phyloP scores from a whole-genome alignment of 2,888 invertebrate species.

The Cantharis rufa region DNA sequence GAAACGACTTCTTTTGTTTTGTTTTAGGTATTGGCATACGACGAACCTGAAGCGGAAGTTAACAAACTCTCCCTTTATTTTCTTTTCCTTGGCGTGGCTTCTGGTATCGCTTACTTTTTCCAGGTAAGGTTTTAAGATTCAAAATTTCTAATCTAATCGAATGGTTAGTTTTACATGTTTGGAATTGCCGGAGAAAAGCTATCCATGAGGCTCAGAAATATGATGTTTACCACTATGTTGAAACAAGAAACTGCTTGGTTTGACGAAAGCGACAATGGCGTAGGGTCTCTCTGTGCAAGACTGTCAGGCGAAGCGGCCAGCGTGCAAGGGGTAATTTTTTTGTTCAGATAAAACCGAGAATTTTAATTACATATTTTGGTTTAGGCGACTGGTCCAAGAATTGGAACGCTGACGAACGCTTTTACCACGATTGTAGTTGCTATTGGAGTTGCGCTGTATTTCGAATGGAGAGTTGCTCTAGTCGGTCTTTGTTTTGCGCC shows the following conservation, averaged over 20 bases:
- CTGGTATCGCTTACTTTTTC: neutral
- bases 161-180: conserved; percentile 59
- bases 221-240: conserved; percentile 70
- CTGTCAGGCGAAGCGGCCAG: conserved; percentile 78
- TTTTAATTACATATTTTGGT: conserved; percentile 20
- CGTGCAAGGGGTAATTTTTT: conserved; percentile 71
- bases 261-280: conserved; percentile 72
- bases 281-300: conserved; percentile 74
- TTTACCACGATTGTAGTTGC: conserved; percentile 69
- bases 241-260: conserved; percentile 77
- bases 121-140: neutral
- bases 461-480: conserved; percentile 75
- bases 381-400: conserved; percentile 78
- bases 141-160: neutral
- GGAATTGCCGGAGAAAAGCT: conserved; percentile 79
- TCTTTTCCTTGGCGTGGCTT: neutral
- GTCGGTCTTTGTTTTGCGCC: conserved; percentile 75
- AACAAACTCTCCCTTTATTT: neutral
- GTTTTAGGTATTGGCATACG: neutral
- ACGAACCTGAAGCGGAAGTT: neutral
- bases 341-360: neutral
- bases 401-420: conserved; percentile 77
- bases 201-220: conserved; percentile 71
- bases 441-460: conserved; percentile 67
- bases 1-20: neutral